Percentiles rank a stretch among this genome's conserved stretches.
Conservation (phyloP, 2,797 vertebrate genomes). For the Passerculus sandwichensis region DNA sequence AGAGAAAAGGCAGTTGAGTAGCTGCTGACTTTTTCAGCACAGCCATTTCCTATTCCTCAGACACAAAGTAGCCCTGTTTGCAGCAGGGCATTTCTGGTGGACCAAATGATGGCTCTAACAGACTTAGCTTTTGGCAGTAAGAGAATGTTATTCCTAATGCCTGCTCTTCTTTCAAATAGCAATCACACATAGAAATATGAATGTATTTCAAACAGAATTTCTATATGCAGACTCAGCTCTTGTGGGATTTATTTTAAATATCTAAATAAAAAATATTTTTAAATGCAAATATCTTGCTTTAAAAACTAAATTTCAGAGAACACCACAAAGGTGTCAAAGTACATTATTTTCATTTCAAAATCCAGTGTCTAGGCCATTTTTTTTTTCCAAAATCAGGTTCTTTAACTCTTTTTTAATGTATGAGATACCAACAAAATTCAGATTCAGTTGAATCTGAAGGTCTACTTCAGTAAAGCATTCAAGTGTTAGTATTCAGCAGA, state of each 20-base stretch:
- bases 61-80: slow-evolving; percentile 44
- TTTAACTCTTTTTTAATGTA: not conserved
- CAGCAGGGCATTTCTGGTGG: slow-evolving; percentile 21
- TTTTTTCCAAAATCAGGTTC: not conserved
- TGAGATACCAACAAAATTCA: not conserved
- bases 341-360: slow-evolving; percentile 1
- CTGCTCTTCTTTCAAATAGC: not conserved
- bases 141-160: not conserved
- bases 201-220: slow-evolving; percentile 14
- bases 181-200: not conserved
- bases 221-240: not conserved
- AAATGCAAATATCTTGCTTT: not conserved
- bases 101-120: slow-evolving; percentile 45
- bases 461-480: not conserved
- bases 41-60: slow-evolving; percentile 2
- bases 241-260: not conserved
- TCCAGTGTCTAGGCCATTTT: not conserved
- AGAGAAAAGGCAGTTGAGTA: slow-evolving; percentile 10
- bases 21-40: not conserved
- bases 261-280: not conserved
- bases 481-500: not conserved
- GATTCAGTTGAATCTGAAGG: not conserved
- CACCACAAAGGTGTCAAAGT: not conserved
- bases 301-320: not conserved
- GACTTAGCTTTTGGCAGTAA: slow-evolving; percentile 24